A percentile compares a stretch with the other conserved stretches of the same genome.
These are phyloP conservation scores for Periophthalmus magnuspinnatus DNA, from an alignment of 2,797 vertebrate species.

Conservation along the genomic window DNA sequence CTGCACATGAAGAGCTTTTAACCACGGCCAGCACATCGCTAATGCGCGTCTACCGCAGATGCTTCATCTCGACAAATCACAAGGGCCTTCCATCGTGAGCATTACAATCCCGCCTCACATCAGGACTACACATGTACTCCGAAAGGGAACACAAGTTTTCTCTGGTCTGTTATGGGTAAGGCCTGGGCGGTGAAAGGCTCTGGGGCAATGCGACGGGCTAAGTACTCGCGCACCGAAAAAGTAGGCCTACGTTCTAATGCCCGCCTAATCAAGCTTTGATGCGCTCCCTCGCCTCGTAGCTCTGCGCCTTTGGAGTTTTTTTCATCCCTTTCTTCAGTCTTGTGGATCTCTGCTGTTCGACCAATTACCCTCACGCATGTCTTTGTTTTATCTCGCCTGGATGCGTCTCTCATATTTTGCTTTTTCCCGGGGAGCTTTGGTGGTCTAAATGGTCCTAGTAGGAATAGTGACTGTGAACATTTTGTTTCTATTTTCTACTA, in stretches of 20 bases:
- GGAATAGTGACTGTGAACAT: neutral
- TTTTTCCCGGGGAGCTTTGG: constrained; percentile 34
- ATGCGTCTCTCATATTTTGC: constrained; percentile 23
- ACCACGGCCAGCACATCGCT: constrained; percentile 56
- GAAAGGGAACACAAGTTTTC: constrained; percentile 67
- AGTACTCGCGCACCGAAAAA: constrained; percentile 51
- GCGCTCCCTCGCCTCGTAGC: constrained; percentile 44
- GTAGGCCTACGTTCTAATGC: constrained; percentile 56
- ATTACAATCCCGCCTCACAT: constrained; percentile 47
- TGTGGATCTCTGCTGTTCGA: constrained; percentile 36
- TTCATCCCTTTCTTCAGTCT: constrained; percentile 5
- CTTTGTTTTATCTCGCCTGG: constrained; percentile 65
- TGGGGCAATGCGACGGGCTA: constrained; percentile 46
- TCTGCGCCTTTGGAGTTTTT: constrained; percentile 6
- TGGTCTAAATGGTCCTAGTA: constrained; percentile 29
- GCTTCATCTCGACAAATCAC: constrained; percentile 65
- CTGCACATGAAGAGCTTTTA: constrained; percentile 40
- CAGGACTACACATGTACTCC: constrained; percentile 64
- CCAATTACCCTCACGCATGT: constrained; percentile 61
- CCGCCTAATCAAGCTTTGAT: constrained; percentile 72
- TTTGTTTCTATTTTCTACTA: neutral
- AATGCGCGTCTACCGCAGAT: constrained; percentile 55
- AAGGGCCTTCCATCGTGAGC: constrained; percentile 54
- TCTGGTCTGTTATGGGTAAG: constrained; percentile 32
- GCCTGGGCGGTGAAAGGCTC: constrained; percentile 36